Evolutionary conservation across 2,113 vertebrate species (phyloP).

Genomic region (Daubentonia madagascariensis): DNA sequence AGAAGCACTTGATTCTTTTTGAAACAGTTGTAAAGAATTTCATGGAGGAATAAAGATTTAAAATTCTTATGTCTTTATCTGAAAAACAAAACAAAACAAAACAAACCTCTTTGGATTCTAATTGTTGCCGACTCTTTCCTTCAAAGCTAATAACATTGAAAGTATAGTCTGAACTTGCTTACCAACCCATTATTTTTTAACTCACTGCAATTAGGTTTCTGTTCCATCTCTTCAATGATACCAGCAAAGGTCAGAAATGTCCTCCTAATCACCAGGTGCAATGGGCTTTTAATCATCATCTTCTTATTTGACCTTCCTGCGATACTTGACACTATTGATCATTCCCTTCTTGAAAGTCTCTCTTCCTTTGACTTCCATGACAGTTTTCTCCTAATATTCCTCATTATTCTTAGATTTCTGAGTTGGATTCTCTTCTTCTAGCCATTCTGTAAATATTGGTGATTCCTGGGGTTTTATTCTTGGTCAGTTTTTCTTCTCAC

Average conservation of each 20-base stretch:
- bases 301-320: background rate
- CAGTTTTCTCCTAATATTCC: background rate
- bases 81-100: background rate
- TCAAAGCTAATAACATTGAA: background rate
- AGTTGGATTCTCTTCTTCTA: background rate
- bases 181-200: background rate
- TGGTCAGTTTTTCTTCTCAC: background rate
- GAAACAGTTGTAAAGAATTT: background rate
- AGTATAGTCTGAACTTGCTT: background rate
- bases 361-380: background rate
- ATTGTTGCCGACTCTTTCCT: background rate
- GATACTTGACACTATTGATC: background rate
- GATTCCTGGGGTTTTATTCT: background rate
- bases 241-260: background rate
- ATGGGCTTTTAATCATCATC: background rate
- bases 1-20: background rate
- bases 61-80: background rate
- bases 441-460: too few species aligned
- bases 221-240: background rate
- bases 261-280: background rate
- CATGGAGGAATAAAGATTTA: background rate
- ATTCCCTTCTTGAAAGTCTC: background rate
- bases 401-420: background rate
- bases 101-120: background rate
- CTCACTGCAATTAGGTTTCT: background rate